Evolutionary conservation across 1,140 invertebrate genomes (phyloP), one percentile per base, ranked within the genome.

Genomic region (Euwallacea fornicatus): DNA sequence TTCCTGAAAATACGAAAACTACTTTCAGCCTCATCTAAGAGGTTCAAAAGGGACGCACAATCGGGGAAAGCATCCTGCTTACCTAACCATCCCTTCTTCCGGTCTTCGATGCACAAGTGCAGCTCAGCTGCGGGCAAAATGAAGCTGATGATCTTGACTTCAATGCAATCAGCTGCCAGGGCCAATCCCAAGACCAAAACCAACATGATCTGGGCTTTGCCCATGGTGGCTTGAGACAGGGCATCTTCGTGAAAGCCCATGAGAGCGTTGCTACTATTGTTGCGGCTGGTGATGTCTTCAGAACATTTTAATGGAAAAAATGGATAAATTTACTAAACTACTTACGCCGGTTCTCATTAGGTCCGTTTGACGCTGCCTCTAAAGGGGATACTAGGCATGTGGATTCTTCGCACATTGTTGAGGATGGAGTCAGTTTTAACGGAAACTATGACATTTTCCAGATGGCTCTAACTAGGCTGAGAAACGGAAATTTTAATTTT

Each of bases 61-160:
- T 33, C 21, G 21, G 21, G 21, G 21, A 33, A 33, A 33, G 4
- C 21, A 33, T 33, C 21, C 1, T 33, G 1, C 41, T 85, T 76
- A 92, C 91, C 89, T 1, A 94, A 85, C 90, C 89, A 92, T 78
- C 89, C 90, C 82, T 93, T 93, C 78, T 91, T 87, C 10, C 85
- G 83, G 9, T 89, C 88, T 66, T 87, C 84, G 70, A 94, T 89
- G 67, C 91, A 89, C 2, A 93, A 82, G 72, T 94, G 92, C 62
- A 92, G 88, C 73, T 92, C 89, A 8, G 92, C 91, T 2, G 89
- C 88, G 7, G 92, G 93, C 62, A 93, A 80, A 72, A 94, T 87
- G 76, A 91, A 93, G 1, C 90, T 86, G 67, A 91, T 85, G 8
- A 91, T 89, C 7, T 89, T 86, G 53, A 93, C 83, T 80, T 94